Percentiles rank a stretch among this genome's conserved stretches.
phyloP scores from a whole-genome alignment of 1,140 invertebrate species.

The Pogonognathellus flavescens region DNA sequence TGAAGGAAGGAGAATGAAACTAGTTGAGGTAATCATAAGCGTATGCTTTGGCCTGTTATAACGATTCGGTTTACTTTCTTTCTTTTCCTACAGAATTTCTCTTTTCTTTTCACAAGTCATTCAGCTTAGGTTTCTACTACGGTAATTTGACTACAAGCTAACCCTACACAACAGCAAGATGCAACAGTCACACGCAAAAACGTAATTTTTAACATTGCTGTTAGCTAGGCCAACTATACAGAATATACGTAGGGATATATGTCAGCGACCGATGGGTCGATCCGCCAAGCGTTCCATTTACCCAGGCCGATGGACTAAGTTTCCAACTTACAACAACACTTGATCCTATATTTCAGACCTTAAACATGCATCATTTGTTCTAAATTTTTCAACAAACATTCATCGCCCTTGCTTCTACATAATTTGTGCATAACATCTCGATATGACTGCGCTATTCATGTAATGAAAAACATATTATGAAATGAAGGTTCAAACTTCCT shows the following conservation, averaged over 20 bases:
- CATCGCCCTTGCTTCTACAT: too few species aligned
- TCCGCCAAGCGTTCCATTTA: too few species aligned
- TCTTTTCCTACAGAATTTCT: background rate
- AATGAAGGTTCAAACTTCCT: too few species aligned
- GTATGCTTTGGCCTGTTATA: background rate
- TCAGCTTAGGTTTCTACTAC: background rate
- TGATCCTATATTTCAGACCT: background rate
- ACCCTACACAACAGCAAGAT: slow-evolving; percentile 4
- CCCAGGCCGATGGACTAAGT: background rate
- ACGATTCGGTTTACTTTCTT: background rate
- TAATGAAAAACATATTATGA: too few species aligned
- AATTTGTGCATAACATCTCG: too few species aligned
- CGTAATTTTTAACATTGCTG: slow-evolving; percentile 48
- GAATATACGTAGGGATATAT: too few species aligned
- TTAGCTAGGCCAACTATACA: background rate
- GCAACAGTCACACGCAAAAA: slow-evolving; percentile 52
- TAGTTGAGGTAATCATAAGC: background rate
- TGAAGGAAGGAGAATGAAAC: background rate
- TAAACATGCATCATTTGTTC: too few species aligned
- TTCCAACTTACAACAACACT: too few species aligned
- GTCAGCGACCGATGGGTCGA: too few species aligned
- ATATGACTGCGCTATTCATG: too few species aligned
- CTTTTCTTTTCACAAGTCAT: background rate
- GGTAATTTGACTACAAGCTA: background rate
- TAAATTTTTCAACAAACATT: background rate